phyloP scores from a whole-genome alignment of 2,113 vertebrate species.

The Chrysochloris asiatica region DNA sequence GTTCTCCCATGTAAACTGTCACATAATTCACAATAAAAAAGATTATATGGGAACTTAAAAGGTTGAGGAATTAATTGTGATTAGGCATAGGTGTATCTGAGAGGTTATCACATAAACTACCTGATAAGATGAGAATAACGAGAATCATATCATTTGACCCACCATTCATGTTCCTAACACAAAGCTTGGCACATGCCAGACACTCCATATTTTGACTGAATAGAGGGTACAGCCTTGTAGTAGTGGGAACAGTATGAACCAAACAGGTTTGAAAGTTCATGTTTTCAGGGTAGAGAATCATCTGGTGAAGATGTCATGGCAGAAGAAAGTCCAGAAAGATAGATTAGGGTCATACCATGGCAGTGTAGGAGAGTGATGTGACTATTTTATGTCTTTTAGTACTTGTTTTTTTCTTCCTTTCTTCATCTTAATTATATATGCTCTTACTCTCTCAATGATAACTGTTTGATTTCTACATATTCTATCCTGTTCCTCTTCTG shows the following conservation, averaged over 20 bases:
- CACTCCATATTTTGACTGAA: neutral
- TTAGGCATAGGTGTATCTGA: neutral
- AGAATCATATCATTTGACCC: neutral
- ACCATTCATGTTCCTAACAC: neutral
- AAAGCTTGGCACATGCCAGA: neutral
- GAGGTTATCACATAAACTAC: neutral
- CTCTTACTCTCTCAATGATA: neutral
- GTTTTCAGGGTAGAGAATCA: neutral
- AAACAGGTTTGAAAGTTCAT: neutral
- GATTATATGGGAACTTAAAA: neutral
- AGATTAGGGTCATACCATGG: no score
- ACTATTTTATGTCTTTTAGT: neutral
- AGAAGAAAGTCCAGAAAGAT: neutral
- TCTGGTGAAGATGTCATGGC: neutral
- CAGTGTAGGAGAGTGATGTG: no score
- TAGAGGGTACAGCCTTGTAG: neutral
- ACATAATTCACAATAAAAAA: no score
- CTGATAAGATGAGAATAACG: neutral
- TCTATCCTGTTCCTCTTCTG: conserved; percentile 12
- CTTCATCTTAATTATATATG: no score
- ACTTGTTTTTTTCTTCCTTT: neutral
- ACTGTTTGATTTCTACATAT: neutral
- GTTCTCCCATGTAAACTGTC: no score
- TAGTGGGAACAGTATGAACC: neutral
- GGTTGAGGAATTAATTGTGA: neutral